Percentiles rank a stretch among this genome's conserved stretches.
phyloP scores from a whole-genome alignment of 2,888 invertebrate genomes.

The Mimachlamys varia region DNA sequence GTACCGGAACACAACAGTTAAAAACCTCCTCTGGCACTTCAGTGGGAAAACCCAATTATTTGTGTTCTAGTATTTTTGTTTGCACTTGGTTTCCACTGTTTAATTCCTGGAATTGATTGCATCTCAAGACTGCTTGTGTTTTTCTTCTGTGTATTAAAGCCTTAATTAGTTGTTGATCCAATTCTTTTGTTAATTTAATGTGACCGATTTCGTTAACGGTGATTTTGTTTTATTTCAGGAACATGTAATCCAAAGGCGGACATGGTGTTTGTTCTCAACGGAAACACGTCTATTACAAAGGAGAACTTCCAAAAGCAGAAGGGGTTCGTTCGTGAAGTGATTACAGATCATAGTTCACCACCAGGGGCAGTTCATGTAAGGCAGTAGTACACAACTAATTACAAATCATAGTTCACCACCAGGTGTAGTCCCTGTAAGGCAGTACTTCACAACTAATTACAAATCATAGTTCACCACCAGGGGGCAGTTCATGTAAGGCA shows the following conservation, averaged over 20 bases:
- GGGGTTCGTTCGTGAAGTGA: slow-evolving; percentile 39
- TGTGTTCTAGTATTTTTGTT: not conserved
- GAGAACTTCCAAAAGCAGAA: slow-evolving; percentile 42
- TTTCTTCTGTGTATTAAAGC: slow-evolving; percentile 7
- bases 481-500: no score
- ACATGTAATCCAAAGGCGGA: slow-evolving; percentile 43
- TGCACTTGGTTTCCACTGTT: not conserved
- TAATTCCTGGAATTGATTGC: not conserved
- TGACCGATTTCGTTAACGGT: not conserved
- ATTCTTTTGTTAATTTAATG: slow-evolving; percentile 22
- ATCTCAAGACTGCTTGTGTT: not conserved
- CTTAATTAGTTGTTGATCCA: not conserved
- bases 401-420: no score
- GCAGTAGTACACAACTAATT: no score
- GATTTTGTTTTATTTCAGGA: slow-evolving; percentile 41
- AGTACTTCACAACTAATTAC: no score
- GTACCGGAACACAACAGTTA: not conserved
- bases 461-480: no score
- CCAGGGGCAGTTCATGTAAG: slow-evolving; percentile 42
- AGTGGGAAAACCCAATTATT: not conserved
- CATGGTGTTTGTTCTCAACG: slow-evolving; percentile 46
- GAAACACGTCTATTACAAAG: slow-evolving; percentile 24
- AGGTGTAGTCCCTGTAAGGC: no score
- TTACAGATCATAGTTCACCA: slow-evolving; percentile 39
- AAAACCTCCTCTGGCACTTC: slow-evolving; percentile 3